A percentile compares a stretch with the other conserved stretches of the same genome.
Evolutionary conservation across 2,888 invertebrate genomes (phyloP).

Genomic region (Synergus umbraculus): DNA sequence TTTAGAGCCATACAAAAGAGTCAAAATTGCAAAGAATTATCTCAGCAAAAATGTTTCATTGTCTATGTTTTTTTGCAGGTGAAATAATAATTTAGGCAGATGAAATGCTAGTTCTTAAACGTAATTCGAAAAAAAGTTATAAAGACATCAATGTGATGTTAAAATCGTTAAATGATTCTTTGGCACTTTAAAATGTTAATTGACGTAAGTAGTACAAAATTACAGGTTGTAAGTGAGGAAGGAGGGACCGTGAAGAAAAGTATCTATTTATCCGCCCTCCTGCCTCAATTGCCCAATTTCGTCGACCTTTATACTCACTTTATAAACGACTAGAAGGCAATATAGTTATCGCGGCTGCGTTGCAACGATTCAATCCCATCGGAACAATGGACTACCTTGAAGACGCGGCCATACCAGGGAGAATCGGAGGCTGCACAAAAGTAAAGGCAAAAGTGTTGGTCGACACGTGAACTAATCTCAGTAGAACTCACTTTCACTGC

Average conservation of each 20-base stretch:
- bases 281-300: conserved; percentile 58
- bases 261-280: conserved; percentile 40
- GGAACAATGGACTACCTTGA: conserved; percentile 71
- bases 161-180: background rate
- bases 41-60: too few species aligned
- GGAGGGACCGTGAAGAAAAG: conserved; percentile 36
- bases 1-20: too few species aligned
- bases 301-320: conserved; percentile 64
- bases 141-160: background rate
- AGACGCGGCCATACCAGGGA: conserved; percentile 53
- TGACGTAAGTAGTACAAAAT: conserved; percentile 15
- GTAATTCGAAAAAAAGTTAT: too few species aligned
- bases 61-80: too few species aligned
- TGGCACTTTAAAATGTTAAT: conserved; percentile 5
- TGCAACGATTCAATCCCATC: conserved; percentile 62
- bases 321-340: conserved; percentile 60
- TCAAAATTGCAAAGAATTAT: too few species aligned
- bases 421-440: conserved; percentile 61
- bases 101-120: too few species aligned
- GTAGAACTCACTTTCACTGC: conserved; percentile 67
- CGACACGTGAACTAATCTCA: conserved; percentile 66
- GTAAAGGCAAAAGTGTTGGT: conserved; percentile 60
- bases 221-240: conserved; percentile 22
- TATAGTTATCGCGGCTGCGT: conserved; percentile 51
- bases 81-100: too few species aligned